phyloP scores from a whole-genome alignment of 2,797 vertebrate genomes.

The Sparus aurata region DNA sequence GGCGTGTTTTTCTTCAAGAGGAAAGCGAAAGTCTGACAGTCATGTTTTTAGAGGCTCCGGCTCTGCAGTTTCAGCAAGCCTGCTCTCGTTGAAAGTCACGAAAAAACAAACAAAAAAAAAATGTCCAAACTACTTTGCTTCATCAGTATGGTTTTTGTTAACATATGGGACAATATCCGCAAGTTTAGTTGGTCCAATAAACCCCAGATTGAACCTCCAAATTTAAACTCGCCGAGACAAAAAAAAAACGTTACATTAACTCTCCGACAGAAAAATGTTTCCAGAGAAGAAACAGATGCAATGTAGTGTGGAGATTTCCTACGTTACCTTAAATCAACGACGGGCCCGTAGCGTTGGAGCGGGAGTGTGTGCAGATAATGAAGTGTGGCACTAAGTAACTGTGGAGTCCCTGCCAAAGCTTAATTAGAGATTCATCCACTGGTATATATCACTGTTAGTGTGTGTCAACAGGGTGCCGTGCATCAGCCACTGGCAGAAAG shows the following conservation, averaged over 20 bases:
- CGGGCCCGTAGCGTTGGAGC: constrained; percentile 79
- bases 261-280: constrained; percentile 46
- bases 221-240: constrained; percentile 41
- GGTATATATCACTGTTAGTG: constrained; percentile 94
- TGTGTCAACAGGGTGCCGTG: constrained; percentile 91
- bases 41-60: constrained; percentile 25
- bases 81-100: constrained; percentile 2
- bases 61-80: constrained; percentile 28
- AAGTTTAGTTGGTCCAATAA: constrained; percentile 36
- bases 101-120: constrained; percentile 20
- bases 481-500: constrained; percentile 87
- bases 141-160: constrained; percentile 15
- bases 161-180: constrained; percentile 3
- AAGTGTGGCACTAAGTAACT: constrained; percentile 89
- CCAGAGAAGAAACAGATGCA: constrained; percentile 65
- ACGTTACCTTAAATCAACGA: constrained; percentile 86
- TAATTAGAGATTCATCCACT: constrained; percentile 95
- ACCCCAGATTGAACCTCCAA: constrained; percentile 44
- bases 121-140: constrained; percentile 1
- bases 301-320: constrained; percentile 59
- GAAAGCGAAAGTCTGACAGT: constrained; percentile 25
- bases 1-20: constrained; percentile 45
- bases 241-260: constrained; percentile 40
- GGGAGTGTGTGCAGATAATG: constrained; percentile 88
- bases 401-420: constrained; percentile 90